phyloP scores from a whole-genome alignment of 2,888 invertebrate genomes.

The Hyppa rectilinea region DNA sequence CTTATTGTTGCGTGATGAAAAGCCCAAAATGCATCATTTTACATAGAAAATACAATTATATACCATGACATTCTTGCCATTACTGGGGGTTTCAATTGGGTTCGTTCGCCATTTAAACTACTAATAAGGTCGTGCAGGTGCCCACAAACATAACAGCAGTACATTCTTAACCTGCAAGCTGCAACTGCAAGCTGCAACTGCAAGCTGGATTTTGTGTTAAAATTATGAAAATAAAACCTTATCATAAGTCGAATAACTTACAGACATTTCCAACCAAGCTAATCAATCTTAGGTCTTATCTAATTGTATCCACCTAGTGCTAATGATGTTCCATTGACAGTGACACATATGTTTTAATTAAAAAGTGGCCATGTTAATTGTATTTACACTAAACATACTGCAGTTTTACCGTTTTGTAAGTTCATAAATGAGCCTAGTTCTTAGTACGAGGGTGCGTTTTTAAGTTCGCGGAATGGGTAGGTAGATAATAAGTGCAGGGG shows the following conservation, averaged over 20 bases:
- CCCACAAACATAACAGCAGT: constrained; percentile 3
- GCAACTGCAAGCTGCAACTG: too few species aligned
- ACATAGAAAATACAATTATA: constrained; percentile 10
- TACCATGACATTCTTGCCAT: neutral
- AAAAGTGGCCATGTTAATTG: constrained; percentile 1
- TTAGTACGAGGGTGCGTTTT: too few species aligned
- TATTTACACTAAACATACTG: constrained; percentile 12
- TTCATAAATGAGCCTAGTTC: neutral
- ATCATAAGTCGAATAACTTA: neutral
- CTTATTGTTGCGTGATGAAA: neutral
- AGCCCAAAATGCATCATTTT: constrained; percentile 5
- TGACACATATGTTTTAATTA: constrained; percentile 25
- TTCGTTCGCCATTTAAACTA: neutral
- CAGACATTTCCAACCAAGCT: neutral
- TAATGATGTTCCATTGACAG: constrained; percentile 8
- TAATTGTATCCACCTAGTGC: neutral
- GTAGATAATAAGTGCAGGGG: too few species aligned
- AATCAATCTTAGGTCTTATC: neutral
- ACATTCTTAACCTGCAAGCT: too few species aligned
- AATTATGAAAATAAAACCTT: neutral
- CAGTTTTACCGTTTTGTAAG: neutral
- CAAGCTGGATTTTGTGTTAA: neutral
- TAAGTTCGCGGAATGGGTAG: too few species aligned
- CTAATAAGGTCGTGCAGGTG: neutral
- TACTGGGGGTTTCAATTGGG: constrained; percentile 2